phyloP scores from a whole-genome alignment of 2,113 vertebrate genomes.

The Myiopsitta monachus region DNA sequence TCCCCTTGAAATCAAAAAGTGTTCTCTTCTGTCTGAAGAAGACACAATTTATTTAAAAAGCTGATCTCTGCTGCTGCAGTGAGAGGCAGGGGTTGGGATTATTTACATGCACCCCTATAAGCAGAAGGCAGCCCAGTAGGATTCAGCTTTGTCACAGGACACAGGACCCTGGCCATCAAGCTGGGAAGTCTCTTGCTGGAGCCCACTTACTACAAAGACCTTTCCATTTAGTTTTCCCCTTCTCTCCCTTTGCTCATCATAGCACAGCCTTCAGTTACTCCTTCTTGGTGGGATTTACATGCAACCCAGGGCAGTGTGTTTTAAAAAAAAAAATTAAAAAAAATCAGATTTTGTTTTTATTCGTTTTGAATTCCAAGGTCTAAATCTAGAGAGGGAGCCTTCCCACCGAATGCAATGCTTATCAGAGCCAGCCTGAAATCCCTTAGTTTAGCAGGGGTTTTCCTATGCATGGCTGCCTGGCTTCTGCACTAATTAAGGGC shows the following conservation, averaged over 20 bases:
- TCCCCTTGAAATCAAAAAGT: not conserved
- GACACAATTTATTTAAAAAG: not conserved
- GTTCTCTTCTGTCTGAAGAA: not conserved
- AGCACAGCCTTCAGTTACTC: not conserved
- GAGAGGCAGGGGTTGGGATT: not conserved
- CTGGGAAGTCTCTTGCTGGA: not conserved
- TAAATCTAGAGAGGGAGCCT: not conserved
- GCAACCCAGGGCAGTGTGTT: not conserved
- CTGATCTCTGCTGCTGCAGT: not conserved
- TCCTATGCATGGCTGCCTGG: not conserved
- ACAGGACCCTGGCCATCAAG: not conserved
- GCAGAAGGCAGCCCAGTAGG: not conserved
- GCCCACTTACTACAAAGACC: not conserved
- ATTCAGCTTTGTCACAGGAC: not conserved
- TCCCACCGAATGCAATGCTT: not conserved
- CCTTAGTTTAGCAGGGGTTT: not conserved
- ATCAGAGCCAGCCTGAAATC: not conserved
- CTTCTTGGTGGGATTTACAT: not conserved
- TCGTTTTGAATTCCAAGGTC: not conserved
- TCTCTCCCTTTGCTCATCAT: not conserved
- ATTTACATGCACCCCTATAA: accelerated
- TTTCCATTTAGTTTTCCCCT: not conserved
- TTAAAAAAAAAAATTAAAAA: not conserved
- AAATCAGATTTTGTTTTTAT: not conserved
- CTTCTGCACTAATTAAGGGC: not conserved